Evolutionary conservation across 2,797 vertebrate genomes (phyloP), one percentile per base, ranked within the genome.

Genomic region (Sebastes vulpes): DNA sequence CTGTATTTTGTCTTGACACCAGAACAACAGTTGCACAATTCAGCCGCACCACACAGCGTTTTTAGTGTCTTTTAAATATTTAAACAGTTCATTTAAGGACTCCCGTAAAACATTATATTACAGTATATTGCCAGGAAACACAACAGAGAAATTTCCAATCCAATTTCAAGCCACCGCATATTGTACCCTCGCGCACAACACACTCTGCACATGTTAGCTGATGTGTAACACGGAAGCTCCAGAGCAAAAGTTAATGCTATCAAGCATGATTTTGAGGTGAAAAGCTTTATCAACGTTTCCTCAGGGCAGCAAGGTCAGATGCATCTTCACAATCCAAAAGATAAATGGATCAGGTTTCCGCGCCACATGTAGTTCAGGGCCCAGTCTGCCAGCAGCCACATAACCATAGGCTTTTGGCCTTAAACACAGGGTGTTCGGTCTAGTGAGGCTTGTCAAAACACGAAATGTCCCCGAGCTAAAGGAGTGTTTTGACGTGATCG

Each of bases 261-360:
- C 79, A 89, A 56, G 77, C 81, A 50, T 85, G 83, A 89, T 91
- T 87, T 68, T 29, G 75, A 81, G 82, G 79, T 68, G 61, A 72
- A 91, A 86, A 78, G 68, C 85, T 88, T 84, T 91, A 91, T 92
- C 90, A 91, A 88, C 79, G 77, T 93, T 94, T 92, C 90, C 88
- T 91, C 87, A 42, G 89, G 90, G 81, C 83, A 83, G 65, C 88
- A 89, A 89, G 90, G 91, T 92, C 89, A 91, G 86, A 89, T 86
- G 80, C 82, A 88, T 93, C 89, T 83, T 88, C 79, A 84, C 90
- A 89, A 88, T 89, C 90, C 81, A 61, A 82, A 90, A 88, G 88
- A 94, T 92, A 94, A 94, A 94, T 90, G 91, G 87, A 92, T 92
- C 86, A 75, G 79, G 82, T 91, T 91, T 94, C 91, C 82, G 82